These are phyloP conservation scores for Gortyna flavago DNA, from an alignment of 2,888 invertebrate genomes.

Conservation along the genomic window DNA sequence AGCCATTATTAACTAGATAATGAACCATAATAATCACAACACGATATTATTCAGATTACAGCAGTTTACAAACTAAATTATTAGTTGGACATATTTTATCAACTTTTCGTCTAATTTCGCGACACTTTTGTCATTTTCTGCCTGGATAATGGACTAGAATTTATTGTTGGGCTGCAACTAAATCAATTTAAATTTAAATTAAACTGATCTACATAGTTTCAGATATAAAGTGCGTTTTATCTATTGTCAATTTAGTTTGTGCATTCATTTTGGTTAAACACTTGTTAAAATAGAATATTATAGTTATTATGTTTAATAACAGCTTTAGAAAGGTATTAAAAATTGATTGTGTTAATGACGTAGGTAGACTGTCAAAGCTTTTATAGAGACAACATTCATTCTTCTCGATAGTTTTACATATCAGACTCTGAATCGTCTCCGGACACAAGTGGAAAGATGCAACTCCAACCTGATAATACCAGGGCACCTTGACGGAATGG, in stretches of 20 bases:
- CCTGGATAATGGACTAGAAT: constrained; percentile 47
- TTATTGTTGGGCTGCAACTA: constrained; percentile 44
- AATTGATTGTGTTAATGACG: not conserved
- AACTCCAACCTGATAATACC: not conserved
- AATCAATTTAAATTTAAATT: constrained; percentile 61
- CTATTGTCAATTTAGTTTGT: constrained; percentile 33
- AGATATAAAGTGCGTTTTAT: constrained; percentile 54
- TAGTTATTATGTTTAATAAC: not conserved
- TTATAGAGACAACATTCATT: not conserved
- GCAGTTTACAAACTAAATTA: constrained; percentile 42
- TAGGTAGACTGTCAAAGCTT: not conserved
- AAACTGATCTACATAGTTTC: constrained; percentile 40
- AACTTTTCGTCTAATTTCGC: constrained; percentile 61
- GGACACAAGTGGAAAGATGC: not conserved
- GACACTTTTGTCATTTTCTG: constrained; percentile 52
- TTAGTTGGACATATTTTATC: constrained; percentile 52
- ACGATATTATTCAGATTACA: constrained; percentile 29
- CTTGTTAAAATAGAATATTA: constrained; percentile 15
- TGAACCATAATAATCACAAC: constrained; percentile 36
- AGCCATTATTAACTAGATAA: constrained; percentile 27
- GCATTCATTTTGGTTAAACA: constrained; percentile 27
- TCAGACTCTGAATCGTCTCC: not conserved
- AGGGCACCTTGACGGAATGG: not conserved
- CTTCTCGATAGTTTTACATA: not conserved
- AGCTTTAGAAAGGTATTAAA: constrained; percentile 7